phyloP scores from a whole-genome alignment of 2,113 vertebrate genomes.

The Bothrops jararaca region DNA sequence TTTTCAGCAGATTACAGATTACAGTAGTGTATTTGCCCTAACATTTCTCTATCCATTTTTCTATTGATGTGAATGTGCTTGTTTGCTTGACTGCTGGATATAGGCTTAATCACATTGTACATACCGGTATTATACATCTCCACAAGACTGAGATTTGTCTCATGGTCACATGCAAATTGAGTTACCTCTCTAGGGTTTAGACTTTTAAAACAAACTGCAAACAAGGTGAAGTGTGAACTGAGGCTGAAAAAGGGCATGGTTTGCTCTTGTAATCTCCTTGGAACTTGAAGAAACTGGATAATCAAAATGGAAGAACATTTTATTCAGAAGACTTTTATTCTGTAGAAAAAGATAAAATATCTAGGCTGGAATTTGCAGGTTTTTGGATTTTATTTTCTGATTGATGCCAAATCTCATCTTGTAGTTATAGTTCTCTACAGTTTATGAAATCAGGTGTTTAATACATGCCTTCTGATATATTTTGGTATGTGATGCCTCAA shows the following conservation, averaged over 20 bases:
- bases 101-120: neutral
- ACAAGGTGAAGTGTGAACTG: neutral
- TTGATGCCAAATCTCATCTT: neutral
- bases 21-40: neutral
- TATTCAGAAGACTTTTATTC: neutral
- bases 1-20: neutral
- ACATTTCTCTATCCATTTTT: neutral
- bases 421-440: neutral
- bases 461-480: neutral
- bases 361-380: neutral
- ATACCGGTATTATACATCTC: neutral
- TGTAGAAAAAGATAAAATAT: neutral
- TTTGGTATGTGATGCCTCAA: neutral
- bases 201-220: neutral
- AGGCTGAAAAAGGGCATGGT: neutral
- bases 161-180: neutral
- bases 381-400: neutral
- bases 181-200: neutral
- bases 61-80: neutral
- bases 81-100: neutral
- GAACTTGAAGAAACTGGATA: neutral
- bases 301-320: neutral
- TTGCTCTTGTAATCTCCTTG: neutral
- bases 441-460: neutral
- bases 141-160: neutral